Evolutionary conservation across 2,797 vertebrate species (phyloP).

Genomic region (Ispidina picta): DNA sequence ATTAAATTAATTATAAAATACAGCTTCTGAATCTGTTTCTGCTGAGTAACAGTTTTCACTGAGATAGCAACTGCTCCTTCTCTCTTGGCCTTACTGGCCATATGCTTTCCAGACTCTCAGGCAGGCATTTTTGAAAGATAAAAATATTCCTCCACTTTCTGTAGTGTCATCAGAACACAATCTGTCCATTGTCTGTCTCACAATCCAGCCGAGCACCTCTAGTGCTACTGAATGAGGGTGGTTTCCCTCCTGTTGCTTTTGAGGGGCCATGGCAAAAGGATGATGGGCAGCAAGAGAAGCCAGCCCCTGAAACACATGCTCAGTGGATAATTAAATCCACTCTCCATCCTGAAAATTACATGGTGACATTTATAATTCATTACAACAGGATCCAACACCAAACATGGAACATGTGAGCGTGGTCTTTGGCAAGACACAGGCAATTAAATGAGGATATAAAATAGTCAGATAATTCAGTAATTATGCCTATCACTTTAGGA

Average conservation of each 20-base stretch:
- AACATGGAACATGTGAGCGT: background rate
- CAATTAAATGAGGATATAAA: background rate
- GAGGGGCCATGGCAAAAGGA: background rate
- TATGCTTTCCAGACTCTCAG: background rate
- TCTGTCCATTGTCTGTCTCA: background rate
- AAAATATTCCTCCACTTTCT: background rate
- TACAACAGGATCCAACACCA: background rate
- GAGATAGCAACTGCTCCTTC: background rate
- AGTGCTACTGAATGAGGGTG: background rate
- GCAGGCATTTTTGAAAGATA: background rate
- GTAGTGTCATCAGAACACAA: background rate
- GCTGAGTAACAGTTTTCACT: background rate
- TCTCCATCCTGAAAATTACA: background rate
- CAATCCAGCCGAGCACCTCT: background rate
- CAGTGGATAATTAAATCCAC: background rate
- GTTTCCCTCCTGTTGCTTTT: rapidly evolving
- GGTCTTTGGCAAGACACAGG: background rate
- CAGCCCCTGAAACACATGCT: rapidly evolving
- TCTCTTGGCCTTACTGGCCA: background rate
- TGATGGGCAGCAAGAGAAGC: background rate
- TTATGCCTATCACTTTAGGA: background rate
- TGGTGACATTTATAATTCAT: background rate
- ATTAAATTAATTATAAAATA: background rate
- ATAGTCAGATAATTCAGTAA: background rate
- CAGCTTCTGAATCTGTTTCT: background rate